Base-by-base conservation (phyloP, 2,888 invertebrate genomes). In the Pedicia rivosa region DNA sequence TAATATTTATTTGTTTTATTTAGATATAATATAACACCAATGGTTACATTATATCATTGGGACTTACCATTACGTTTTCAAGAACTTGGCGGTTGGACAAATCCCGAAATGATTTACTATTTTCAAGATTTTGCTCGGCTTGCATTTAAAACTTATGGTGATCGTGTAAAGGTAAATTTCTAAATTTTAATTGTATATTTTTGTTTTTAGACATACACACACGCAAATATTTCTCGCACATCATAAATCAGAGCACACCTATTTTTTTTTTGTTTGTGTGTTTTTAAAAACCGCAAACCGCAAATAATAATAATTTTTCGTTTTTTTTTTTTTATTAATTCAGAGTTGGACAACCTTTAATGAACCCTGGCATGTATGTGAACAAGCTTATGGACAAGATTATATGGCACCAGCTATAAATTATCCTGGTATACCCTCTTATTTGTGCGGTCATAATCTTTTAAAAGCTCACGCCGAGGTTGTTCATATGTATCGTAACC, bases 341-440 rank as follows among this genome's bases (percentile, higher is more conserved):
- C 16, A 49, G 53, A 64, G 68, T 41, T 83, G 83, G 82, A 70
- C 78, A 9, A 83, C 83, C 1, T 70, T 83, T 44, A 83, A 83
- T 51, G 83, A 83, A 51, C 81, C 82, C 3, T 59, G 62, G 62
- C 58, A 61, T 44, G 50, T 62, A 28, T 62, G 62, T 33, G 62
- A 61, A 35, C 59, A 59, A 37, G 54, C 56, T 14, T 62, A 57
- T 40, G 72, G 72, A 3, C 66, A 67, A 16, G 67, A 67, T 24
- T 71, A 66, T 47, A 59, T 72, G 55, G 73, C 73, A 1, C 73
- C 73, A 2, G 65, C 67, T 1, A 54, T 70, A 41, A 65, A 70
- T 46, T 66, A 67, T 12, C 70, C 70, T 2, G 74, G 73, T 3
- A 62, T 71, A 32, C 75, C 72, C 0, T 66, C 70, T 42, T 84